Evolutionary conservation across 2,113 vertebrate species (phyloP).

Genomic region (Buteo buteo): DNA sequence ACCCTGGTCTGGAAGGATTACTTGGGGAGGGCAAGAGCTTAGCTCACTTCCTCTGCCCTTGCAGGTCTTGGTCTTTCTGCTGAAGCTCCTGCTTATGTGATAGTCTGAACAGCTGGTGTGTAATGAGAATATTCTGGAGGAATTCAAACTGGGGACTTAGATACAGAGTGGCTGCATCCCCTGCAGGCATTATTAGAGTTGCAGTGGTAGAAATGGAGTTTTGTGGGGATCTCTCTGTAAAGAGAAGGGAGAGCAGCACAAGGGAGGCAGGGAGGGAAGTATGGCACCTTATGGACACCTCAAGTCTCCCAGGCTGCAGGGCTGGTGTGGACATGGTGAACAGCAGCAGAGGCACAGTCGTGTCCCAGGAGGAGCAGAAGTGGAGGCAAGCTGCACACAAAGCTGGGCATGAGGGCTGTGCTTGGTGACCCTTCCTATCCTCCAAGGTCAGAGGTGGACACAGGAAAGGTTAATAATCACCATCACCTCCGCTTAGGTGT

Average conservation of each 20-base stretch:
- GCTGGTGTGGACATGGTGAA: neutral
- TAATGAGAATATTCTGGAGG: neutral
- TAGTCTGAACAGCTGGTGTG: conserved; percentile 4
- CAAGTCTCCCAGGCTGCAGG: neutral
- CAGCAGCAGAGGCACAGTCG: neutral
- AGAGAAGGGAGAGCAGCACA: neutral
- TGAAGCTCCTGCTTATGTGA: neutral
- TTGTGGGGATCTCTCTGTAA: neutral
- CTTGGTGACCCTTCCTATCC: neutral
- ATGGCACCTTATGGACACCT: neutral
- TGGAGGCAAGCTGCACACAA: neutral
- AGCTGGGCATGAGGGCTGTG: neutral
- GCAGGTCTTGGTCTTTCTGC: neutral
- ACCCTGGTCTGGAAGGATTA: neutral
- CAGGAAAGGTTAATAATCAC: neutral
- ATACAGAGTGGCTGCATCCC: neutral
- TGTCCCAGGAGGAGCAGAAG: neutral
- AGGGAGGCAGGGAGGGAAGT: neutral
- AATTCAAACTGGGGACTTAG: neutral
- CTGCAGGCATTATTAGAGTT: neutral
- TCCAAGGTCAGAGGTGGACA: neutral
- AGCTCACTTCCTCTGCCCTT: neutral
- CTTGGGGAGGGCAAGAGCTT: neutral
- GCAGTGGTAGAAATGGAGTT: neutral
- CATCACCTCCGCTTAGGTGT: too few relatives aligned